Conservation (phyloP, 1,140 invertebrate genomes). For the Cryptotermes secundus region DNA sequence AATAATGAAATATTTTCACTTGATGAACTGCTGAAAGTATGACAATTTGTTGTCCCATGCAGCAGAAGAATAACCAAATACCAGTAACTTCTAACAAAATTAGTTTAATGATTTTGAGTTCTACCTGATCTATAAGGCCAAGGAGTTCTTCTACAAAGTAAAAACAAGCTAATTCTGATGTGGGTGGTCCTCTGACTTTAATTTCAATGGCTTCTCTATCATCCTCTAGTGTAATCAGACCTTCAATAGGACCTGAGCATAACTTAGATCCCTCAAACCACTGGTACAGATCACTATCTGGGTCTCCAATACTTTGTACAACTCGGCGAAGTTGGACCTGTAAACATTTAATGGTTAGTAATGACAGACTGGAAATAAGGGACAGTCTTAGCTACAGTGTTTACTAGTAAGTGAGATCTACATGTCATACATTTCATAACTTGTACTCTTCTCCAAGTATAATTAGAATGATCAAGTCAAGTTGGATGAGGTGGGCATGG, state of each 20-base stretch:
- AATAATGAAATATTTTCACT: not conserved
- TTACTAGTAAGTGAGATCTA: too few species aligned
- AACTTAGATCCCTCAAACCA: constrained; percentile 81
- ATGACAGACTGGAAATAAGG: not conserved
- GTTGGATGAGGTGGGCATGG: too few species aligned
- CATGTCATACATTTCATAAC: too few species aligned
- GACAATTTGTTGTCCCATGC: not conserved
- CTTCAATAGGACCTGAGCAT: constrained; percentile 69
- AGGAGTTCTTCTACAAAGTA: constrained; percentile 76
- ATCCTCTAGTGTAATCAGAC: constrained; percentile 68
- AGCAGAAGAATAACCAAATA: not conserved
- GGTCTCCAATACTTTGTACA: constrained; percentile 56
- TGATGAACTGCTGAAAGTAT: not conserved
- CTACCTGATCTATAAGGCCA: constrained; percentile 65
- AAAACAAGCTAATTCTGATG: constrained; percentile 61
- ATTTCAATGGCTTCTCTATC: constrained; percentile 68
- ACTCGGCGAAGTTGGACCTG: constrained; percentile 65
- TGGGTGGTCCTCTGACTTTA: constrained; percentile 68
- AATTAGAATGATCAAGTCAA: too few species aligned
- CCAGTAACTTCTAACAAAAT: not conserved
- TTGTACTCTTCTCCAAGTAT: too few species aligned
- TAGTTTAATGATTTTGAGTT: not conserved
- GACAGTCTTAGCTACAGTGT: not conserved
- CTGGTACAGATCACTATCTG: constrained; percentile 70
- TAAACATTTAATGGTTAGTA: constrained; percentile 29